phyloP scores from a whole-genome alignment of 2,888 invertebrate genomes.

The Griposia aprilina region DNA sequence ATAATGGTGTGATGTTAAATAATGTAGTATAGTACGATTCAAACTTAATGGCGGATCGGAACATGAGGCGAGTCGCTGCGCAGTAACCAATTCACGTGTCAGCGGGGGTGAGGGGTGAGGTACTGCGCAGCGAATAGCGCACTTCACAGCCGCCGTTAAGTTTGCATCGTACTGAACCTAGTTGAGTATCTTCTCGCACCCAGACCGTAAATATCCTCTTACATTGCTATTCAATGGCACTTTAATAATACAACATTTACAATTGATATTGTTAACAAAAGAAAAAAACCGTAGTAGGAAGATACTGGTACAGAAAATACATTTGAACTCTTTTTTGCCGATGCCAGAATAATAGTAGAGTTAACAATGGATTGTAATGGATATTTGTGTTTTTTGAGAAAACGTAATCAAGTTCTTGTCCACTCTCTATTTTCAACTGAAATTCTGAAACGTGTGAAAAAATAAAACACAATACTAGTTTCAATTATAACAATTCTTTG shows the following conservation, averaged over 20 bases:
- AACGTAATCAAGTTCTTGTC: too few species aligned
- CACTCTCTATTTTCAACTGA: neutral
- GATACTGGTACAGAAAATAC: neutral
- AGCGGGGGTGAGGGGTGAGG: too few species aligned
- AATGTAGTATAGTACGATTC: too few species aligned
- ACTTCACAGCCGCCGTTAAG: too few species aligned
- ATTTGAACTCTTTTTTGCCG: neutral
- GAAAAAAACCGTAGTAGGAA: neutral
- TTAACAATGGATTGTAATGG: neutral
- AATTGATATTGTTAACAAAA: neutral
- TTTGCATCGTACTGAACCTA: too few species aligned
- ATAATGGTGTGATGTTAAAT: neutral
- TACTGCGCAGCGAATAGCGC: too few species aligned
- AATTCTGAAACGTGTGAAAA: constrained; percentile 1
- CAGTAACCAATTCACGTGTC: too few species aligned
- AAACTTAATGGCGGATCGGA: too few species aligned
- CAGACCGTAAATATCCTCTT: neutral
- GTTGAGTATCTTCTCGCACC: neutral
- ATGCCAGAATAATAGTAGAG: neutral
- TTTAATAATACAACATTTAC: neutral
- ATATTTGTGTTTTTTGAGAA: neutral
- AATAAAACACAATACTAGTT: constrained; percentile 18
- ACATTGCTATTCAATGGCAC: neutral
- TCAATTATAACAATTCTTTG: constrained; percentile 32
- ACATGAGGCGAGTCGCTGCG: too few species aligned